Evolutionary conservation across 2,888 invertebrate genomes (phyloP).

Genomic region (Barypeithes pellucidus): DNA sequence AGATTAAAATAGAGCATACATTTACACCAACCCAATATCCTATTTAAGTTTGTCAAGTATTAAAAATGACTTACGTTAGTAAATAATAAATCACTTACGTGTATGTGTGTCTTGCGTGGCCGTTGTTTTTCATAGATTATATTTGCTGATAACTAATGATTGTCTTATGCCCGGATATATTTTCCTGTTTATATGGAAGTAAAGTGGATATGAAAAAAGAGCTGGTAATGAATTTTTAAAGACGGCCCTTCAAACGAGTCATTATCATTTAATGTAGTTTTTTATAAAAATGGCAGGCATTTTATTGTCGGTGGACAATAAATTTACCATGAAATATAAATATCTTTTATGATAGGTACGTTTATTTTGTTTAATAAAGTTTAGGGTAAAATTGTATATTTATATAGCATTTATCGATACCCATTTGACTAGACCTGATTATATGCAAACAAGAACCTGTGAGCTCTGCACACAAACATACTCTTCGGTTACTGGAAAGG

Average conservation of each 20-base stretch:
- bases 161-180: slow-evolving; percentile 62
- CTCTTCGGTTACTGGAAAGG: too few relatives aligned
- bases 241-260: slow-evolving; percentile 42
- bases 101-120: slow-evolving; percentile 61
- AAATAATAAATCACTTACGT: slow-evolving; percentile 68
- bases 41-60: slow-evolving; percentile 59
- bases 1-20: background rate
- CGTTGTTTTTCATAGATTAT: slow-evolving; percentile 63
- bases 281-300: slow-evolving; percentile 16
- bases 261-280: slow-evolving; percentile 47
- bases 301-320: slow-evolving; percentile 2
- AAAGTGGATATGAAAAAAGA: slow-evolving; percentile 50
- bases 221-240: slow-evolving; percentile 61
- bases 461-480: too few relatives aligned
- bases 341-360: too few relatives aligned
- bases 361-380: too few relatives aligned
- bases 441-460: too few relatives aligned
- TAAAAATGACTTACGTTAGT: slow-evolving; percentile 66
- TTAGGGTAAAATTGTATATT: too few relatives aligned
- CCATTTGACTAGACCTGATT: too few relatives aligned
- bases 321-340: too few relatives aligned
- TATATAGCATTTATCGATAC: too few relatives aligned
- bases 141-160: slow-evolving; percentile 67
- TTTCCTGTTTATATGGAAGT: slow-evolving; percentile 36
- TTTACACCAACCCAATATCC: slow-evolving; percentile 16